Base-by-base conservation (phyloP, 2,113 vertebrate species). In the Sardina pilchardus region DNA sequence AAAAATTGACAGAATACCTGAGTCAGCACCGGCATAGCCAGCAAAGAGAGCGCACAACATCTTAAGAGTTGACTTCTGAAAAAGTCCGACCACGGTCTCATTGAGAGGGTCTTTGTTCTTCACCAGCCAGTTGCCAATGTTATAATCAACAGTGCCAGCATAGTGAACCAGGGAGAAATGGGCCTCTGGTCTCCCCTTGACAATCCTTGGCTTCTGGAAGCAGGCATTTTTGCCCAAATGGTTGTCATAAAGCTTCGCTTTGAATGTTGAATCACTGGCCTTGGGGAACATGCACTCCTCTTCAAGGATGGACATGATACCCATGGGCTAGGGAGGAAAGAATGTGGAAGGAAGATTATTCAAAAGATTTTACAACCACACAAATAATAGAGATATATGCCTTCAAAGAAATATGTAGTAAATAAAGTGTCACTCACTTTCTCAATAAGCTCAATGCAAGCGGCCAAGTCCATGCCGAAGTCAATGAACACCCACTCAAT, bases 401-500 rank as follows among this genome's bases (percentile, higher is more conserved):
- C 48, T 17, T 17, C 48, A 50, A 3, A 14, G 12, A 50, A 16
- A 50, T 1, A 50, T 3, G 48, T 50, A 12, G 17, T 50, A 16
- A 16, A 16, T 4, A 24, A 24, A 59, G 19, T 24, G 4, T 24
- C 21, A 59, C 53, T 1, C 19, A 24, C 53, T 24, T 59, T 59
- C 6, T 93, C 93, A 86, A 82, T 93, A 14, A 93, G 90, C 42
- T 93, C 93, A 82, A 93, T 93, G 34, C 92, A 91, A 26, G 90
- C 90, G 78, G 88, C 86, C 92, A 96, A 81, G 91, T 97, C 96
- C 96, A 97, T 97, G 3, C 96, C 96, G 16, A 97, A 97, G 84
- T 97, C 96, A 91, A 97, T 97, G 90, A 97, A 97, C 19, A 92
- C 93, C 96, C 96, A 97, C 12, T 96, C 95, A 89, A 97, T 97